Evolutionary conservation across 2,113 vertebrate genomes (phyloP).

Genomic region (Festucalex cinctus): DNA sequence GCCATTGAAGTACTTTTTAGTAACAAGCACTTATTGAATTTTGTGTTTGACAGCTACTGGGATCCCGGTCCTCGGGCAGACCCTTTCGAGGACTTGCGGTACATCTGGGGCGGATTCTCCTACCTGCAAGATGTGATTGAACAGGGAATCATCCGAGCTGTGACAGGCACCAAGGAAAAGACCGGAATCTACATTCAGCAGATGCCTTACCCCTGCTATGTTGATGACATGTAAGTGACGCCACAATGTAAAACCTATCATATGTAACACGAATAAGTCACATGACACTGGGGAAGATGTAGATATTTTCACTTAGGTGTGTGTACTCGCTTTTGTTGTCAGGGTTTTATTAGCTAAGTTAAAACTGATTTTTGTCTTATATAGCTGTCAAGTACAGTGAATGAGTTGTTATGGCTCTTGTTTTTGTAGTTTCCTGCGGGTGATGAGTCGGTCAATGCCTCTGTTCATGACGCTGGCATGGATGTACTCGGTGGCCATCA

Average conservation of each 20-base stretch:
- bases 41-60: conserved; percentile 81
- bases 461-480: conserved; percentile 97
- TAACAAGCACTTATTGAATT: neutral
- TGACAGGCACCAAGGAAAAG: conserved; percentile 84
- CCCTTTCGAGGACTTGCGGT: conserved; percentile 95
- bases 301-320: too few species aligned
- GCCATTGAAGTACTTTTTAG: neutral
- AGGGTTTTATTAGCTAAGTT: too few species aligned
- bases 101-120: conserved; percentile 94
- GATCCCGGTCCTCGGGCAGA: conserved; percentile 97
- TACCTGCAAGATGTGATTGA: conserved; percentile 95
- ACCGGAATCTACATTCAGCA: conserved; percentile 94
- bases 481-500: conserved; percentile 98
- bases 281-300: too few species aligned
- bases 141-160: conserved; percentile 87
- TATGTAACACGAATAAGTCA: too few species aligned
- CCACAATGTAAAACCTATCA: neutral
- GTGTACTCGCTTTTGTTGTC: too few species aligned
- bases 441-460: conserved; percentile 96
- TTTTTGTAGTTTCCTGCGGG: conserved; percentile 82
- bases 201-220: conserved; percentile 97
- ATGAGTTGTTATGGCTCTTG: too few species aligned
- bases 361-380: neutral
- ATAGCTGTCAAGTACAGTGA: too few species aligned
- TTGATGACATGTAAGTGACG: conserved; percentile 89